Percentiles rank a stretch among this genome's conserved stretches.
Conservation (phyloP, 1,140 invertebrate genomes). For the Saxidomus purpurata region DNA sequence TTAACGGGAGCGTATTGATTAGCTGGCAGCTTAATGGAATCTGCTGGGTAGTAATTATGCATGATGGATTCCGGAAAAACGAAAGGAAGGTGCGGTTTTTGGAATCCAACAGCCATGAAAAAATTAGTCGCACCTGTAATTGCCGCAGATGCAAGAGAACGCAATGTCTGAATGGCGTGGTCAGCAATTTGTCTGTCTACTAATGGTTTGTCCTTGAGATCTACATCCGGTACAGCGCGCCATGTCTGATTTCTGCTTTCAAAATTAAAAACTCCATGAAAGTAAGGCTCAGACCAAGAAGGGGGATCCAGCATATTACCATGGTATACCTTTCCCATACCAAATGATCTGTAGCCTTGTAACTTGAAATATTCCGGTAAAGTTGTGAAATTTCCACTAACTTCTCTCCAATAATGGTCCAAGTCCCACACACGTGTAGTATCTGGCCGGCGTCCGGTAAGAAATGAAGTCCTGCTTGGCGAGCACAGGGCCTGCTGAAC, state of each 20-base stretch:
- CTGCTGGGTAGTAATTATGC: conserved; percentile 85
- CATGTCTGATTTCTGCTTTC: background rate
- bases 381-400: conserved; percentile 93
- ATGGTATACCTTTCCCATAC: conserved; percentile 94
- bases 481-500: conserved; percentile 94
- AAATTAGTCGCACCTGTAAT: conserved; percentile 82
- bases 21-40: conserved; percentile 39
- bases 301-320: conserved; percentile 85
- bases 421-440: conserved; percentile 92
- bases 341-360: conserved; percentile 92
- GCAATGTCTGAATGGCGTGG: conserved; percentile 35
- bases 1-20: conserved; percentile 53
- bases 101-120: conserved; percentile 73
- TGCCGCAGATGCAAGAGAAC: conserved; percentile 33
- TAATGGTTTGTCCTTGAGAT: conserved; percentile 20
- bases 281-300: conserved; percentile 66
- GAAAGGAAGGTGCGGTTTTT: conserved; percentile 74
- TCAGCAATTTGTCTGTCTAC: conserved; percentile 47
- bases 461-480: conserved; percentile 93
- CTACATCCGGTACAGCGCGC: conserved; percentile 22
- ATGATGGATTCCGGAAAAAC: conserved; percentile 68
- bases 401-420: conserved; percentile 90
- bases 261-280: conserved; percentile 4
- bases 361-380: conserved; percentile 93
- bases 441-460: conserved; percentile 94